phyloP scores from a whole-genome alignment of 2,113 vertebrate genomes.

The Gorsachius goisagi region DNA sequence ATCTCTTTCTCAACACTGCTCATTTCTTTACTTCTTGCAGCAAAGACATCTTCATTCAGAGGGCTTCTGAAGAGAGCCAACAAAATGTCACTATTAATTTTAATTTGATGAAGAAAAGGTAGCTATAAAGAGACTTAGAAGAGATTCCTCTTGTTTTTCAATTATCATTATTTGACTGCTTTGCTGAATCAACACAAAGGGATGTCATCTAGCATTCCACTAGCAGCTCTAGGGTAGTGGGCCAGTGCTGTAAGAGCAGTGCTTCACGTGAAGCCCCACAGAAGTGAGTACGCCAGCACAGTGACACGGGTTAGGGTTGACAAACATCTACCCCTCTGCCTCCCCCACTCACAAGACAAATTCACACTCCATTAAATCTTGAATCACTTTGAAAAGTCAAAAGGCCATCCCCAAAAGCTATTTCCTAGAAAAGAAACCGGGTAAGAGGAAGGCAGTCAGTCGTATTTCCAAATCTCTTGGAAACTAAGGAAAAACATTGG shows the following conservation, averaged over 20 bases:
- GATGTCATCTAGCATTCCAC: not conserved
- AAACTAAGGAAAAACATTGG: not conserved
- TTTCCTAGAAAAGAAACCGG: not conserved
- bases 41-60: constrained; percentile 91
- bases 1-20: constrained; percentile 78
- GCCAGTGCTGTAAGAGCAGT: not conserved
- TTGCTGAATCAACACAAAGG: not conserved
- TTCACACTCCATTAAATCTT: not conserved
- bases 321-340: not conserved
- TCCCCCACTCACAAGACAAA: not conserved
- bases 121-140: not conserved
- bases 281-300: not conserved
- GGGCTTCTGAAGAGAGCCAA: constrained; percentile 78
- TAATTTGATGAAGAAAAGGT: not conserved
- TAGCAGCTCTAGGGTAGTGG: not conserved
- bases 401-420: not conserved
- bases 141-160: not conserved
- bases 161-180: not conserved
- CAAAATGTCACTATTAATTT: not conserved
- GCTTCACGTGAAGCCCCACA: not conserved
- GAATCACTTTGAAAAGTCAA: not conserved
- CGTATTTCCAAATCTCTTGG: not conserved
- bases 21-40: constrained; percentile 67
- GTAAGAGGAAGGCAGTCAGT: not conserved
- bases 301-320: not conserved